Evolutionary conservation across 2,113 vertebrate genomes (phyloP).

Genomic region (crab-eating macaque (Macaca fascicularis)): DNA sequence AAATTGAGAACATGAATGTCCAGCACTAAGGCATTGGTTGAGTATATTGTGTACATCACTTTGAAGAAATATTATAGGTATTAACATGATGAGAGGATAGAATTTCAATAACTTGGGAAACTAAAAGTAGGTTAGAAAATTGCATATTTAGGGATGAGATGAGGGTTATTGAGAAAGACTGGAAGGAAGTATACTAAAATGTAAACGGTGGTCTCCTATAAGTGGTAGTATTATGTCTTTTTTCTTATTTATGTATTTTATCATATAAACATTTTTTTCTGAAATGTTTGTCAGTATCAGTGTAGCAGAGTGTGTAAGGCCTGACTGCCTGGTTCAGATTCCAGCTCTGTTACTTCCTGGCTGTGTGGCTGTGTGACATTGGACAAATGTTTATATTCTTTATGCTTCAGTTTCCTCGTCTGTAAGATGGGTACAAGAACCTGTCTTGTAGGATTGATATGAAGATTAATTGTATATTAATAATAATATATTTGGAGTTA

Average conservation of each 20-base stretch:
- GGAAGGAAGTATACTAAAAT: not conserved
- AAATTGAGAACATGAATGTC: not conserved
- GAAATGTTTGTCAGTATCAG: not conserved
- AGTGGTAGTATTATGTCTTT: not conserved
- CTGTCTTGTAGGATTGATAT: not conserved
- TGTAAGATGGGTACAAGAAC: not conserved
- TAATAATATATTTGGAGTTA: not conserved
- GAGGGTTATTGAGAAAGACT: not conserved
- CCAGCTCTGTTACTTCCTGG: not conserved
- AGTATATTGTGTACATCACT: not conserved
- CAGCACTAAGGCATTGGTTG: not conserved
- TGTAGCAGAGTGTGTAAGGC: not conserved
- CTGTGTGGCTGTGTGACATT: not conserved
- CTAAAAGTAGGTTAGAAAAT: not conserved
- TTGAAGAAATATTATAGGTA: not conserved
- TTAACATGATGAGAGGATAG: not conserved
- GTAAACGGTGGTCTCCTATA: not conserved
- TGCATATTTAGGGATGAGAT: not conserved
- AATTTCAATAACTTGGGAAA: conserved; percentile 16
- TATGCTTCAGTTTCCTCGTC: not conserved
- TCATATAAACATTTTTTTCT: not conserved
- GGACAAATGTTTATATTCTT: not conserved
- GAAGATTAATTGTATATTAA: not conserved
- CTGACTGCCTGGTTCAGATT: not conserved
- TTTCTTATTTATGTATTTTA: not conserved